Evolutionary conservation across 2,797 vertebrate genomes (phyloP).

Genomic region (Halcyon badia): DNA sequence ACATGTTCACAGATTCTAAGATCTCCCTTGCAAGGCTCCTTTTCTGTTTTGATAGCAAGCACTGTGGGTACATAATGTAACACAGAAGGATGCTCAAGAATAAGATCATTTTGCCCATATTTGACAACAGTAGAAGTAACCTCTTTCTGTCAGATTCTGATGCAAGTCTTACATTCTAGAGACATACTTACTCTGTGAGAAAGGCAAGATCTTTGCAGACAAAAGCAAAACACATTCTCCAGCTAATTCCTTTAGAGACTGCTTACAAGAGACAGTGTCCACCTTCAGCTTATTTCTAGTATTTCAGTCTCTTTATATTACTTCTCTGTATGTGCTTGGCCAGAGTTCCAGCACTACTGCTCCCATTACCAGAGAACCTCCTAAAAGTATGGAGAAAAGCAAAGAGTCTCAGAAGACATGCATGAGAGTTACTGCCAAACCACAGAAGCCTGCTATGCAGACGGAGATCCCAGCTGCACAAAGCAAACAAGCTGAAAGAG

Average conservation of each 20-base stretch:
- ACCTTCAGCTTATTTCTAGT: background rate
- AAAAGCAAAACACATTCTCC: background rate
- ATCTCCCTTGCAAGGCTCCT: background rate
- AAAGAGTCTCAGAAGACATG: background rate
- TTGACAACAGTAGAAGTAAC: background rate
- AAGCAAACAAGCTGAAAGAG: background rate
- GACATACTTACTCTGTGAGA: background rate
- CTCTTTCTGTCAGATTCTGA: background rate
- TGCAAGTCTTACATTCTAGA: background rate
- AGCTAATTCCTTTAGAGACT: background rate
- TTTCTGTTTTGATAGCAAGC: background rate
- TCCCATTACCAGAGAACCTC: background rate
- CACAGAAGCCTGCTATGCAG: background rate
- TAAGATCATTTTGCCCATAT: background rate
- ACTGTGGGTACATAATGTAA: background rate
- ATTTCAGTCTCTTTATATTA: background rate
- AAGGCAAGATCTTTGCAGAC: background rate
- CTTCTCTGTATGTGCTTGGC: background rate
- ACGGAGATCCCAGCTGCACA: background rate
- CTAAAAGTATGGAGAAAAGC: background rate
- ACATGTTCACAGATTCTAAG: background rate
- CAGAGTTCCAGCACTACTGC: background rate
- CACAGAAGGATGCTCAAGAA: background rate
- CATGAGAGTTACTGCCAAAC: background rate
- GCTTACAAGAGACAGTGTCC: background rate